Conservation (phyloP, 2,888 invertebrate species). For the Apamea monoglypha region DNA sequence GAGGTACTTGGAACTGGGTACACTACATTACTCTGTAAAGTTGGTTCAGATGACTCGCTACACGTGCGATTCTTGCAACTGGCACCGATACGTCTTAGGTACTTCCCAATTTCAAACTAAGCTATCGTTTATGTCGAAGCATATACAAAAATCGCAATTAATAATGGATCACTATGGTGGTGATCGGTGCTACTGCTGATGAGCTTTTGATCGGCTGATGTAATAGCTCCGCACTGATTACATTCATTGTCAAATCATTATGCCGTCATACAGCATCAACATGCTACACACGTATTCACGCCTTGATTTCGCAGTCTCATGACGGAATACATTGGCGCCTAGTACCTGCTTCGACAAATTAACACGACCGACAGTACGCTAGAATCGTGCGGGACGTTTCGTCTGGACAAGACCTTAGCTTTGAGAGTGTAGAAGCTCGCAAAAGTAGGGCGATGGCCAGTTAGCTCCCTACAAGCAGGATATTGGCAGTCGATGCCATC, state of each 20-base stretch:
- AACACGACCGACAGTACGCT: neutral
- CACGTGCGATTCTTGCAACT: neutral
- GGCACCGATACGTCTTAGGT: too few relatives aligned
- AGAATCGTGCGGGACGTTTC: neutral
- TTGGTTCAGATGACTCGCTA: conserved; percentile 24
- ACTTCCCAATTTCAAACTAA: neutral
- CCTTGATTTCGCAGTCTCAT: conserved; percentile 19
- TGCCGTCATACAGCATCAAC: neutral
- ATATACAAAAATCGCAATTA: neutral
- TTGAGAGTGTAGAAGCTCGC: conserved; percentile 23
- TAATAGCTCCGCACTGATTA: neutral
- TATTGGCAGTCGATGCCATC: conserved; percentile 52
- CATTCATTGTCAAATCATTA: neutral
- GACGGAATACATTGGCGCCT: conserved; percentile 28
- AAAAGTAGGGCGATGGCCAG: conserved; percentile 61
- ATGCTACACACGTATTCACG: conserved; percentile 5
- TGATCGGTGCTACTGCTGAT: neutral
- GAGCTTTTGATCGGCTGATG: neutral
- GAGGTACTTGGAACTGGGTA: conserved; percentile 32
- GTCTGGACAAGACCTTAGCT: conserved; percentile 27
- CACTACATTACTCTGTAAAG: conserved; percentile 22
- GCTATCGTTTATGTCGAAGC: neutral
- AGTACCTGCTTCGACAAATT: neutral
- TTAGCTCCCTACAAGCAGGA: conserved; percentile 59
- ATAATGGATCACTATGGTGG: neutral